These are phyloP conservation scores for Andrena bucephala DNA, from an alignment of 2,888 invertebrate species.

Conservation along the genomic window DNA sequence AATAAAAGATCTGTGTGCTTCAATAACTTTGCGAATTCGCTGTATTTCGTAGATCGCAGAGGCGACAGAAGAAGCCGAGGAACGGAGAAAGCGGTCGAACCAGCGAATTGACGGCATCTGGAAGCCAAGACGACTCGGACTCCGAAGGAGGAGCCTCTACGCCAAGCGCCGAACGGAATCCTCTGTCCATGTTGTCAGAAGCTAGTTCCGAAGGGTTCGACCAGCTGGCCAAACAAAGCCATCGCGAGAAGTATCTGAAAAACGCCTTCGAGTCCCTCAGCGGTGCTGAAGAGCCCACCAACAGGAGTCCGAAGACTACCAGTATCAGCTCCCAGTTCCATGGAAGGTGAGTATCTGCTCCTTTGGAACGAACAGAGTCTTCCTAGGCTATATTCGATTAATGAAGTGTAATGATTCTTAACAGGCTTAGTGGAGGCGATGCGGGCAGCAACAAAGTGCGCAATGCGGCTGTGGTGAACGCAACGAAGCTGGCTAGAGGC, in stretches of 20 bases:
- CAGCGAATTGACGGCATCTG: conserved; percentile 83
- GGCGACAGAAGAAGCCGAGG: conserved; percentile 79
- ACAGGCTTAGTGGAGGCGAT: conserved; percentile 64
- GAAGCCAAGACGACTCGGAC: conserved; percentile 90
- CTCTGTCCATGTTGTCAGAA: conserved; percentile 88
- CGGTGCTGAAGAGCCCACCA: conserved; percentile 86
- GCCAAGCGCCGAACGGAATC: conserved; percentile 92
- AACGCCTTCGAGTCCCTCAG: conserved; percentile 91
- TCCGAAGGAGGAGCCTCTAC: conserved; percentile 89
- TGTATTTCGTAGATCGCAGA: conserved; percentile 75
- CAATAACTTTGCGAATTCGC: too few species aligned
- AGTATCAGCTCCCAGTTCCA: conserved; percentile 85
- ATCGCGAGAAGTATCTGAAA: conserved; percentile 88
- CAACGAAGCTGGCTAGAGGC: conserved; percentile 86
- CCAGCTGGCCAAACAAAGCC: conserved; percentile 86
- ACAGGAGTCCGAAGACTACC: conserved; percentile 76
- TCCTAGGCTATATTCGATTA: background rate
- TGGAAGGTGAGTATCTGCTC: conserved; percentile 76
- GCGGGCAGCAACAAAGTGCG: conserved; percentile 84
- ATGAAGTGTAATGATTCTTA: background rate
- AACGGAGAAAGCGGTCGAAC: conserved; percentile 78
- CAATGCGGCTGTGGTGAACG: conserved; percentile 86
- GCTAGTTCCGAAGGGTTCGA: conserved; percentile 90
- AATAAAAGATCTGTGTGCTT: too few species aligned
- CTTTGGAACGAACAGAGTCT: too few species aligned